These are phyloP conservation scores for Schizaphis graminum DNA, from an alignment of 2,888 invertebrate genomes.

Conservation along the genomic window DNA sequence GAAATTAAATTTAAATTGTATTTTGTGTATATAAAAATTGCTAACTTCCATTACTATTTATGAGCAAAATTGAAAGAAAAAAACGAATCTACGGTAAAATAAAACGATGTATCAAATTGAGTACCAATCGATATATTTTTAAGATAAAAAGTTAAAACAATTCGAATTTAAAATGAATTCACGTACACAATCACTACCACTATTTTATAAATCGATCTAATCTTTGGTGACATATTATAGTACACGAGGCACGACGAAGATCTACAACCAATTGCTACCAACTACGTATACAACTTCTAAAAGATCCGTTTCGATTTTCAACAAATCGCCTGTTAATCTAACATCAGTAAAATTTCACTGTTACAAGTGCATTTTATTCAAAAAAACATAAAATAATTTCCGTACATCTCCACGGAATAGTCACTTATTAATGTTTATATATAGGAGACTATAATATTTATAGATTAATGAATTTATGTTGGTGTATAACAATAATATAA, in stretches of 20 bases:
- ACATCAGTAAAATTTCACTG: background rate
- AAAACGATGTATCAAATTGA: background rate
- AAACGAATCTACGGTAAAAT: background rate
- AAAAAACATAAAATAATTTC: background rate
- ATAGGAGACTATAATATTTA: background rate
- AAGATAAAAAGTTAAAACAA: background rate
- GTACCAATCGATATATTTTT: background rate
- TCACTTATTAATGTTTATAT: background rate
- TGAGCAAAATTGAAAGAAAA: background rate
- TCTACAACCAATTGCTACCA: background rate
- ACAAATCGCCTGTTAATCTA: background rate
- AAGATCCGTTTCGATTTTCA: background rate
- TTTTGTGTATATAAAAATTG: background rate
- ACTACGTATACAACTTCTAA: background rate
- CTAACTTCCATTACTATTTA: background rate
- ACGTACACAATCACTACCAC: background rate
- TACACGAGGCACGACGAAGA: background rate
- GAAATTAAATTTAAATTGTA: conserved; percentile 11
- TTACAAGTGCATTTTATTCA: background rate
- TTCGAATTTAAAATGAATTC: background rate
- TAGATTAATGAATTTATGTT: background rate
- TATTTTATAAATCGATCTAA: background rate
- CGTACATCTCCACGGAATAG: background rate
- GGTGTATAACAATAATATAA: background rate
- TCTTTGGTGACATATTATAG: background rate